Conservation (phyloP, 2,888 invertebrate species). For the Epicampocera succincta region DNA sequence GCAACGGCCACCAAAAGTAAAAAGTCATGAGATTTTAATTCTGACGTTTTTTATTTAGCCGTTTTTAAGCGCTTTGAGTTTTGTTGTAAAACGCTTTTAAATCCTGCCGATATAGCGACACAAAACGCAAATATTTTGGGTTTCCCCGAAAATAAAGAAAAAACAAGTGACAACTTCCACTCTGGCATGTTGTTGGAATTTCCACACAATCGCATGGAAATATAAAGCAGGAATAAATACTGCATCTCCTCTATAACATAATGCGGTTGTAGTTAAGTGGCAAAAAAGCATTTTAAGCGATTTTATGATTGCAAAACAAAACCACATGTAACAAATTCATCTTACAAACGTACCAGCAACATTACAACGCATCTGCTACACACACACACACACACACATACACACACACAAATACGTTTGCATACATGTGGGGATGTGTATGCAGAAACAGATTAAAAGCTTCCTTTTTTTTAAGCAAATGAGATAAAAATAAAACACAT, state of each 20-base stretch:
- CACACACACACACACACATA: too few species aligned
- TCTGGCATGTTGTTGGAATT: conserved; percentile 21
- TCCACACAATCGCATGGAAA: background rate
- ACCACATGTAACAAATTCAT: conserved; percentile 47
- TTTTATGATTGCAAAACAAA: conserved; percentile 66
- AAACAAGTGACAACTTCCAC: conserved; percentile 3
- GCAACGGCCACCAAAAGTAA: too few species aligned
- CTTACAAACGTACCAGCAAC: conserved; percentile 3
- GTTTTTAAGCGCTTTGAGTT: too few species aligned
- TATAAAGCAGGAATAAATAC: conserved; percentile 22
- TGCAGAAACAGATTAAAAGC: conserved; percentile 30
- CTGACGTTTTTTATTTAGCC: too few species aligned
- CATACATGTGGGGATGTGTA: too few species aligned
- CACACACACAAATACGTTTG: too few species aligned
- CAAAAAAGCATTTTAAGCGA: conserved; percentile 70
- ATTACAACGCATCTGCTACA: background rate
- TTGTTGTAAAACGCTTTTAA: too few species aligned
- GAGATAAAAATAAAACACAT: conserved; percentile 59
- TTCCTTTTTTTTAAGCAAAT: conserved; percentile 13
- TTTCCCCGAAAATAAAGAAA: background rate
- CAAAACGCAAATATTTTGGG: background rate
- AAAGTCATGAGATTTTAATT: too few species aligned
- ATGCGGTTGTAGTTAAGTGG: conserved; percentile 70
- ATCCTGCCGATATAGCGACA: background rate
- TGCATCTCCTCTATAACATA: conserved; percentile 55